phyloP scores from a whole-genome alignment of 2,888 invertebrate species.

The Salpingus planirostris region DNA sequence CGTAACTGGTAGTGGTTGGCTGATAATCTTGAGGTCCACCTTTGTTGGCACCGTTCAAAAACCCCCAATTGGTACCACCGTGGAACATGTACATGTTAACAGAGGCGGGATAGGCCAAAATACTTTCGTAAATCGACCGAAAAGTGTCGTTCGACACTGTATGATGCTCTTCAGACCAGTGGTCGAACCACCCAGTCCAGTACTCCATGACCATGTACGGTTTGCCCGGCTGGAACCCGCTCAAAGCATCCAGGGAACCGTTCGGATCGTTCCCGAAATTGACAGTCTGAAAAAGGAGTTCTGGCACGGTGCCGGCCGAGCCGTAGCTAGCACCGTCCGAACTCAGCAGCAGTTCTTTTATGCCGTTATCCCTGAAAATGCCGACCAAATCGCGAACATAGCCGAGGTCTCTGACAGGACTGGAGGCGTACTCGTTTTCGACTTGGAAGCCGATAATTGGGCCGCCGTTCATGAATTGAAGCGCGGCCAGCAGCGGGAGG shows the following conservation, averaged over 20 bases:
- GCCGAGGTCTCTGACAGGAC: conserved; percentile 6
- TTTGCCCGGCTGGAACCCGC: conserved; percentile 42
- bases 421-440: conserved; percentile 90
- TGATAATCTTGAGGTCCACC: conserved; percentile 19
- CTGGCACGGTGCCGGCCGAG: conserved; percentile 29
- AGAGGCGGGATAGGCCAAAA: conserved; percentile 37
- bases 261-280: conserved; percentile 43
- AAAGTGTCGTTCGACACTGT: conserved; percentile 21
- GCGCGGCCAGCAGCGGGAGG: conserved; percentile 45
- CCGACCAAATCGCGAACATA: conserved; percentile 5
- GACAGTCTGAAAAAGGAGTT: conserved; percentile 41
- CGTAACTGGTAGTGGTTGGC: conserved; percentile 39
- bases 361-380: conserved; percentile 31
- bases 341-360: conserved; percentile 44
- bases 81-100: conserved; percentile 89
- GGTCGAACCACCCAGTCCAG: conserved; percentile 56
- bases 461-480: conserved; percentile 60
- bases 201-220: conserved; percentile 52
- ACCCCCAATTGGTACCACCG: conserved; percentile 81
- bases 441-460: conserved; percentile 73
- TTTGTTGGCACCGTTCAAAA: conserved; percentile 33
- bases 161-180: conserved; percentile 42
- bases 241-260: conserved; percentile 38
- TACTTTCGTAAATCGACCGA: conserved; percentile 23
- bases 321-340: conserved; percentile 41